Base-by-base conservation (phyloP, 2,797 vertebrate genomes). In the Chiloscyllium punctatum region DNA sequence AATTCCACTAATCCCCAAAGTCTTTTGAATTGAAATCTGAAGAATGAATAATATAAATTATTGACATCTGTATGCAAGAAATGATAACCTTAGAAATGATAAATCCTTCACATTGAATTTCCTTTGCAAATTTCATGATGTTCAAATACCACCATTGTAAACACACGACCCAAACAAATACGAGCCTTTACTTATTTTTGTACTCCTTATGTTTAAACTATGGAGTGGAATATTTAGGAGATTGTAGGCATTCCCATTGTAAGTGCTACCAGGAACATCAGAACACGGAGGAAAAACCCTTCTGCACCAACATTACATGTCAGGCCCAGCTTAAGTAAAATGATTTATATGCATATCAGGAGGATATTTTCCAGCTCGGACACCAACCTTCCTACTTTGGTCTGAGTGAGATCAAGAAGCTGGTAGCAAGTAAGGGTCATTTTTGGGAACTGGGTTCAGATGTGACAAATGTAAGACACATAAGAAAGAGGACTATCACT, bases 31-130 rank as follows among this genome's bases (percentile, higher is more conserved):
- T 11, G 37, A 51, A 9, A 72, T 72, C 27, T n/a, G 15, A 91
- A 91, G 66, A 91, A 91, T 91, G 11, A 91, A 33, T n/a, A 91
- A 91, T 66, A 87, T 51, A 57, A 91, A n/a, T 91, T 66, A 66
- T 71, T 30, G 68, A 48, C 69, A 69, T 51, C 9, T 25, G 51
- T 23, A 94, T 42, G 9, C 11, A 21, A 15, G n/a, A 37, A 91
- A 6, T 91, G 57, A 62, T 62, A 62, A 11, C 57, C 57, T 57
- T 21, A 62, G 30, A 66, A 91, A 66, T 30, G 57, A 30, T 91
- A 16, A 94, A 48, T 72, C 23, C 37, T 72, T 33, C 18, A 30
- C 11, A 27, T 30, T 48, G 30, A 25, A 94, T 72, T 72, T 48
- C 5, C 92, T 72, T 74, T 71, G 37, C 42, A 16, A 94, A 71